Evolutionary conservation across 2,113 vertebrate genomes (phyloP).

Genomic region (Poicephalus gulielmi): DNA sequence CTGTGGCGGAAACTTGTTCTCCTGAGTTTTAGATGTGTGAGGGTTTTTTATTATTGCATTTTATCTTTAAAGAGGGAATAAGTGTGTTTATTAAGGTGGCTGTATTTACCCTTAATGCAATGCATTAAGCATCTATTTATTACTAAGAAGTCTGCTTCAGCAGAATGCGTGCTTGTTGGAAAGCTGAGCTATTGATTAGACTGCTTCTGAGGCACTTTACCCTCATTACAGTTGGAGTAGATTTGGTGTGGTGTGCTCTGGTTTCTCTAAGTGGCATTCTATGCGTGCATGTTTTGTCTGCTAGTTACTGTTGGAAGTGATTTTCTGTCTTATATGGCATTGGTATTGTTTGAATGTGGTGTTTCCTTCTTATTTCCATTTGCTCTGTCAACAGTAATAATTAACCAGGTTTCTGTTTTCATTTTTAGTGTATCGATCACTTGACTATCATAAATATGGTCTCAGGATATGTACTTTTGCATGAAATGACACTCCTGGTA

Average conservation of each 20-base stretch:
- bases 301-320: neutral
- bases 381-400: neutral
- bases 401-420: neutral
- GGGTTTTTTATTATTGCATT: neutral
- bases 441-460: accelerated
- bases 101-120: conserved; percentile 38
- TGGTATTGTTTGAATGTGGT: neutral
- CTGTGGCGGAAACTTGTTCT: conserved; percentile 6
- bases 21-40: neutral
- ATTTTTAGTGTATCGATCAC: neutral
- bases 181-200: conserved; percentile 36
- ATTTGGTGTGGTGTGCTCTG: neutral
- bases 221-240: neutral
- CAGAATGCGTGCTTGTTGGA: neutral
- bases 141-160: neutral
- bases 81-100: conserved; percentile 17
- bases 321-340: neutral
- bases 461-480: neutral
- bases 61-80: conserved; percentile 28
- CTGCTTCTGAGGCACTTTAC: neutral
- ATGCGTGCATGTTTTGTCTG: neutral
- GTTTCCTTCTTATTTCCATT: neutral
- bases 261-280: neutral
- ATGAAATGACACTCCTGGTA: neutral
- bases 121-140: conserved; percentile 45